Base-by-base conservation (phyloP, 2,113 vertebrate species). In the Rousettus leschenaultii region DNA sequence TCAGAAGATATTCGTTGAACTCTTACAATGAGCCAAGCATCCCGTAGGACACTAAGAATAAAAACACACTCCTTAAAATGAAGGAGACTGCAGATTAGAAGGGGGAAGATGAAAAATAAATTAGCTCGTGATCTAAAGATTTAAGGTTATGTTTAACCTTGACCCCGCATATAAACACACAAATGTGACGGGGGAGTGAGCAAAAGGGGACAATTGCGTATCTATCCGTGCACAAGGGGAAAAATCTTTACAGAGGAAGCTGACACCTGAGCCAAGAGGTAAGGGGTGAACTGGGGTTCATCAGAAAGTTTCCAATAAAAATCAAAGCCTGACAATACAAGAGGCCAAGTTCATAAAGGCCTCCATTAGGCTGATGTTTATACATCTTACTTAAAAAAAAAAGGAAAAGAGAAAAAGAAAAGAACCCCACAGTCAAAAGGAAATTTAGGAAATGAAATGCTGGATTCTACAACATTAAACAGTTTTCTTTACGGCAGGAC, bases 71-170 rank as follows among this genome's bases (percentile, higher is more conserved):
- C 13, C 51, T 92, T 63, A 71, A 94, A 91, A 92, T 45, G 94
- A 93, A 66, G 61, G 18, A 86, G 13, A 83, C 33, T 79, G 7
- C 79, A 71, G 35, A 66, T 68, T 74, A 68, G 28, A 96, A 68
- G 28, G 7, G 70, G 35, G n/a, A 18, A 94, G 93, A 66, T 75
- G 8, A 61, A 86, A 93, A 84, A 65, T 38, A 77, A 74, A 53
- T 80, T 55, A 92, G 10, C 15, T 91, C 30, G 61, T 93, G 21
- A 93, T 74, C 38, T 92, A 75, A 96, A 95, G n/a, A 91, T 91
- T 82, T 91, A 51, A n/a, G n/a, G n/a, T n/a, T n/a, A n/a, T n/a
- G n/a, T n/a, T n/a, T n/a, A n/a, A 28, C 66, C 35, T 85, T 91
- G 2, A 5, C 2, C 66, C 16, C 35, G n/a, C 78, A 71, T 7